Percentiles rank a stretch among this genome's conserved stretches.
Evolutionary conservation across 1,140 invertebrate genomes (phyloP).

Genomic region (Kradibia gibbosae): DNA sequence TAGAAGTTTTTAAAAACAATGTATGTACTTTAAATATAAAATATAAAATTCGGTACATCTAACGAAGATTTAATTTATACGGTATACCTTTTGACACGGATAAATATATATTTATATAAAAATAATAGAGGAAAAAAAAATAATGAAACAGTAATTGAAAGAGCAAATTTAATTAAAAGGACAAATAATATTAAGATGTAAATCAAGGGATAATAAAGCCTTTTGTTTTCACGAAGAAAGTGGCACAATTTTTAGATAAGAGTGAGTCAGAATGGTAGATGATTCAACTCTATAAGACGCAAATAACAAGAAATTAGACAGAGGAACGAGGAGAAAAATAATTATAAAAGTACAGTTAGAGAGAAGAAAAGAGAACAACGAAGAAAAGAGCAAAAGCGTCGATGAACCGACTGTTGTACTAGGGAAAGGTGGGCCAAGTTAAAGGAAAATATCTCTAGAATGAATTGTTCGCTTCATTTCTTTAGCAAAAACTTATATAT

Average conservation of each 20-base stretch:
- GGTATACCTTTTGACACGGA: too few species aligned
- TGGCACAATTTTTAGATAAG: conserved; percentile 25
- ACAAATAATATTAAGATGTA: conserved; percentile 2
- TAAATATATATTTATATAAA: too few species aligned
- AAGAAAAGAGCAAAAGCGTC: conserved; percentile 50
- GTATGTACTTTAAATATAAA: too few species aligned
- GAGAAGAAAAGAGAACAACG: not conserved
- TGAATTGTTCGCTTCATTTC: conserved; percentile 62
- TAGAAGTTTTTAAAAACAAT: too few species aligned
- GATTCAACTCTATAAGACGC: not conserved
- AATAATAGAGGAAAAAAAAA: not conserved
- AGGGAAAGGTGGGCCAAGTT: conserved; percentile 41
- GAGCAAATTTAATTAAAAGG: not conserved
- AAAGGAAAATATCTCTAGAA: conserved; percentile 22
- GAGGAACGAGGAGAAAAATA: not conserved
- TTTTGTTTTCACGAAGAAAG: not conserved
- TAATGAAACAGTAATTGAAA: not conserved
- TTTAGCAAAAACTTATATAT: conserved; percentile 59
- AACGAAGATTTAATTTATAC: too few species aligned
- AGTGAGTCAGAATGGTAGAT: conserved; percentile 18
- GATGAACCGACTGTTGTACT: conserved; percentile 12
- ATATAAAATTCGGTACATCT: too few species aligned
- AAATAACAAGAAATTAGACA: conserved; percentile 19
- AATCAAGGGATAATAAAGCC: conserved; percentile 37
- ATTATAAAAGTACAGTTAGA: not conserved